phyloP scores from a whole-genome alignment of 2,113 vertebrate genomes.

The Stegastes partitus region DNA sequence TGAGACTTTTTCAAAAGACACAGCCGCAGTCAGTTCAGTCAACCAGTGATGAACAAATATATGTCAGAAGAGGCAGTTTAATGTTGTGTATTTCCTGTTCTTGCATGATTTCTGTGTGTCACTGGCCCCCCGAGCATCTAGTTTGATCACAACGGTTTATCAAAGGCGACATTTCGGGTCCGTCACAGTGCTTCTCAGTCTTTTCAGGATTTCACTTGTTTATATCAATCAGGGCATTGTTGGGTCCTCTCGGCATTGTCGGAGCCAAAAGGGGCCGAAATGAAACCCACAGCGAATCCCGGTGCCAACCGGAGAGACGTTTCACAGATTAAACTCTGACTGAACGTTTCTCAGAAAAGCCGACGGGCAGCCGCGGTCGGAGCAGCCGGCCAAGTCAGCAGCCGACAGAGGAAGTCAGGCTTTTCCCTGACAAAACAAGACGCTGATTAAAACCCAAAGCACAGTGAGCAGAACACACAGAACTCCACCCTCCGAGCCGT shows the following conservation, averaged over 20 bases:
- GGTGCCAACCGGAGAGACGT: conserved; percentile 22
- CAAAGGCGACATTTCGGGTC: neutral
- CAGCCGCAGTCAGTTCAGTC: too few species aligned
- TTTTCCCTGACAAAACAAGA: conserved; percentile 62
- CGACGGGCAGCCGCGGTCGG: conserved; percentile 12
- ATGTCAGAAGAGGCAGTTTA: too few species aligned
- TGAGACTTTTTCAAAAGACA: too few species aligned
- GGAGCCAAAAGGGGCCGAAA: conserved; percentile 9
- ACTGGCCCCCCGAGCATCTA: too few species aligned
- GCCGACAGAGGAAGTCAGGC: conserved; percentile 55
- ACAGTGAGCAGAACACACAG: conserved; percentile 44
- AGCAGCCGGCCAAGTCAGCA: conserved; percentile 49
- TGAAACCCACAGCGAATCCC: conserved; percentile 16
- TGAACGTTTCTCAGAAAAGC: conserved; percentile 51
- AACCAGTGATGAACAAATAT: too few species aligned
- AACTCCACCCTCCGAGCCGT: conserved; percentile 37
- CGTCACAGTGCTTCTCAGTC: neutral
- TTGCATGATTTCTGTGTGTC: too few species aligned
- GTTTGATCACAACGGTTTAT: neutral
- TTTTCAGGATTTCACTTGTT: conserved; percentile 23
- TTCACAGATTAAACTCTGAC: conserved; percentile 39
- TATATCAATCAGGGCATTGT: conserved; percentile 44
- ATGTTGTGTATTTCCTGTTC: too few species aligned
- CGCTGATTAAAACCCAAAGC: conserved; percentile 69
- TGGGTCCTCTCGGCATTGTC: conserved; percentile 25